phyloP scores from a whole-genome alignment of 2,113 vertebrate genomes.

The Lepus europaeus region DNA sequence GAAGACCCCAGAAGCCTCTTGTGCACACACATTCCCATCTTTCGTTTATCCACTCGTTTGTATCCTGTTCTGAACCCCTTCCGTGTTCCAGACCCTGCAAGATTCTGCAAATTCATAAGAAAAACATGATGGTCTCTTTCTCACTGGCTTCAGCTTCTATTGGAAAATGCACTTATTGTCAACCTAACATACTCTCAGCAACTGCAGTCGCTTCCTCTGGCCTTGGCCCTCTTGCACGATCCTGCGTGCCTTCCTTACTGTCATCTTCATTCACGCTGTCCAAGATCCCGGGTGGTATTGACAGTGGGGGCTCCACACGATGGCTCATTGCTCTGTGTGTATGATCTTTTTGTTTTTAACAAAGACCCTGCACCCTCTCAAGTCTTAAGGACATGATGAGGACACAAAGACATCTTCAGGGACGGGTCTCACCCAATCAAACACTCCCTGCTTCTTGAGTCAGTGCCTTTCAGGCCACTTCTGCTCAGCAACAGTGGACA shows the following conservation, averaged over 20 bases:
- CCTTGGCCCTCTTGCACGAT: neutral
- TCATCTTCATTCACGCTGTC: fast-evolving
- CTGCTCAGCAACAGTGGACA: constrained; percentile 52
- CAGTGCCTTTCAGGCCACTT: neutral
- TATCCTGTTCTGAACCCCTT: fast-evolving
- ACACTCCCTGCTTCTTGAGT: neutral
- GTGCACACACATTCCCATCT: fast-evolving
- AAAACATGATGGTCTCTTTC: neutral
- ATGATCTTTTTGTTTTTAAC: neutral
- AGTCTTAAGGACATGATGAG: constrained; percentile 1
- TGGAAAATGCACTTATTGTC: fast-evolving
- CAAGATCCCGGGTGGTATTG: neutral
- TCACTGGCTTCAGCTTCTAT: no score
- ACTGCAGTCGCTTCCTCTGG: fast-evolving
- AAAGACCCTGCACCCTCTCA: neutral
- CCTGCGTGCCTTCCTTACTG: neutral
- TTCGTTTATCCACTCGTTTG: neutral
- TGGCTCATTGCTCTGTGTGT: neutral
- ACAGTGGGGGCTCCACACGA: no score
- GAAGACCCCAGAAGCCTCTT: neutral
- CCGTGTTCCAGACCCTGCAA: no score
- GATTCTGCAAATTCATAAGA: neutral
- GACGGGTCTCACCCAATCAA: neutral
- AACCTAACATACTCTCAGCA: fast-evolving
- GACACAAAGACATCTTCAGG: constrained; percentile 44